phyloP scores from a whole-genome alignment of 2,797 vertebrate genomes.

The Mormyrus proboscirostris region DNA sequence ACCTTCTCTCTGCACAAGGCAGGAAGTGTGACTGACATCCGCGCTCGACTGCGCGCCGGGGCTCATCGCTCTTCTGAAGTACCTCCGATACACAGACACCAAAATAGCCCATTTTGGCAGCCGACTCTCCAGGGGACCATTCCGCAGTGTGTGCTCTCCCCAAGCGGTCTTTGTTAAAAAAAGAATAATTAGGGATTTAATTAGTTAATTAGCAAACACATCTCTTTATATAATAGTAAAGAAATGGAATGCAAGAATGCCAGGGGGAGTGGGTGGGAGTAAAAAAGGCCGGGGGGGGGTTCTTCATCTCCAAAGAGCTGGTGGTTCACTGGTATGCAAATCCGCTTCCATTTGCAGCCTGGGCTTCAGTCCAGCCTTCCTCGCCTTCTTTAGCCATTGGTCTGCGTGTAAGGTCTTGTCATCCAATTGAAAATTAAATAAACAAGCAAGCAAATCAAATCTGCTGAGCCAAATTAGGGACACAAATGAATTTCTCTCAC shows the following conservation, averaged over 20 bases:
- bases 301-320: background rate
- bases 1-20: background rate
- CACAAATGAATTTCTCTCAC: background rate
- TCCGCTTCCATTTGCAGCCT: background rate
- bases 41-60: background rate
- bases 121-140: background rate
- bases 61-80: background rate
- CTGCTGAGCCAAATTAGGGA: background rate
- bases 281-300: background rate
- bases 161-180: background rate
- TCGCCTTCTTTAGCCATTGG: background rate
- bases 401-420: background rate
- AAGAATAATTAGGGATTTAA: slow-evolving; percentile 18
- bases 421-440: slow-evolving; percentile 16
- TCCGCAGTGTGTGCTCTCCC: background rate
- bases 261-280: background rate
- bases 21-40: background rate
- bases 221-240: slow-evolving; percentile 5
- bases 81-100: background rate
- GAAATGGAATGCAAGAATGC: background rate
- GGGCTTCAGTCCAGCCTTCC: background rate
- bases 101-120: background rate
- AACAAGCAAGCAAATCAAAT: slow-evolving; percentile 16
- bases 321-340: slow-evolving; percentile 11
- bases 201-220: background rate